phyloP scores from a whole-genome alignment of 2,113 vertebrate genomes.

The Scartelaos histophorus region DNA sequence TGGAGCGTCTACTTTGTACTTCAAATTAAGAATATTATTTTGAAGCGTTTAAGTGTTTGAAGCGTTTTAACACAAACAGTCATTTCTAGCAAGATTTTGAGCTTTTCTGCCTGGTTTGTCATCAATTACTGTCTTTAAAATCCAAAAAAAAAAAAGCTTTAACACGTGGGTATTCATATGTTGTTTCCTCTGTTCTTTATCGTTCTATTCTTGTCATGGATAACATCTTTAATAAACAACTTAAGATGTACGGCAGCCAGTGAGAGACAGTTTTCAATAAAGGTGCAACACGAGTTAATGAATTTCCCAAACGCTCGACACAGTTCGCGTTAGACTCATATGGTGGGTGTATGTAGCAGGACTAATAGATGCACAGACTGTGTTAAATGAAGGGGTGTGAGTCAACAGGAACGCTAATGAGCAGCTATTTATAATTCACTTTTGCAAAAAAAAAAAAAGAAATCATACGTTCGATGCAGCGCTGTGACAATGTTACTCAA shows the following conservation, averaged over 20 bases:
- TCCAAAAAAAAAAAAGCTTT: no score
- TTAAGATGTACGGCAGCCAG: constrained; percentile 38
- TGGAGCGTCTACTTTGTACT: no score
- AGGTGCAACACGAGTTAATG: constrained; percentile 39
- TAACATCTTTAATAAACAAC: constrained; percentile 43
- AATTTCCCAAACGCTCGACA: constrained; percentile 36
- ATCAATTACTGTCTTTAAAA: no score
- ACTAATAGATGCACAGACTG: constrained; percentile 15
- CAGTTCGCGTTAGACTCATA: constrained; percentile 38
- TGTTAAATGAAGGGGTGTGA: constrained; percentile 27
- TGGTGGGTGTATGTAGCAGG: constrained; percentile 26
- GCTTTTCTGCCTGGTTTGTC: no score
- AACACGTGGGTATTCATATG: not conserved
- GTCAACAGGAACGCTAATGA: constrained; percentile 33
- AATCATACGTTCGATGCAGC: not conserved
- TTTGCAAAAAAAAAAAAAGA: constrained; percentile 16
- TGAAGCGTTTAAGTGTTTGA: no score
- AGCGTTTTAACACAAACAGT: no score
- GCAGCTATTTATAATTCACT: constrained; percentile 22
- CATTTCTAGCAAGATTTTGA: no score
- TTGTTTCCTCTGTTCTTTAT: not conserved
- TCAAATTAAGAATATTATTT: no score
- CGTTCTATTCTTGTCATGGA: not conserved
- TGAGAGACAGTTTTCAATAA: constrained; percentile 37
- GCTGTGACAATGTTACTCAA: not conserved